Evolutionary conservation across 2,797 vertebrate species (phyloP).

Genomic region (Pyrocephalus nanus): DNA sequence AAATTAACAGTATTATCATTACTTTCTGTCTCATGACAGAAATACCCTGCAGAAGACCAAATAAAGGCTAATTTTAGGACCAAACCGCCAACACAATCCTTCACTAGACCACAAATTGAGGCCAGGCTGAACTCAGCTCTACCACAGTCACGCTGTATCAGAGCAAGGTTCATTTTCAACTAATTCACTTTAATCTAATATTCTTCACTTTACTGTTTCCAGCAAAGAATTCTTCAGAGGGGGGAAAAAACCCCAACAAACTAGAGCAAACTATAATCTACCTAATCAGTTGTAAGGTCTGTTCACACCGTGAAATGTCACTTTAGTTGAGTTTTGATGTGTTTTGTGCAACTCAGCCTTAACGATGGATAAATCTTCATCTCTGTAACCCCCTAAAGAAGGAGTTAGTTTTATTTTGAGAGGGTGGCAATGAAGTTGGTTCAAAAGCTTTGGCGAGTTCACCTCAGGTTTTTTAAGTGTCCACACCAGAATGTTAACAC

Average conservation of each 20-base stretch:
- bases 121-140: background rate
- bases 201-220: background rate
- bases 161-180: background rate
- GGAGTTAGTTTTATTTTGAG: background rate
- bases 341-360: background rate
- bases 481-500: rapidly evolving
- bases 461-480: background rate
- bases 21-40: background rate
- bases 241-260: background rate
- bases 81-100: rapidly evolving
- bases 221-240: background rate
- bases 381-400: background rate
- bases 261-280: background rate
- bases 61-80: background rate
- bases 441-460: background rate
- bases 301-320: background rate
- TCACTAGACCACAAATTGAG: rapidly evolving
- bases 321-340: background rate
- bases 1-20: background rate
- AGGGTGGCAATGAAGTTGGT: background rate
- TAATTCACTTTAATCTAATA: background rate
- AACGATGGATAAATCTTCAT: background rate
- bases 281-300: background rate
- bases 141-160: rapidly evolving
- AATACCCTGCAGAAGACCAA: background rate